A percentile compares a stretch with the other conserved stretches of the same genome.
These are phyloP conservation scores for Microctenopoma stevenorrisi DNA, from an alignment of 2,797 vertebrate genomes.

Conservation along the genomic window DNA sequence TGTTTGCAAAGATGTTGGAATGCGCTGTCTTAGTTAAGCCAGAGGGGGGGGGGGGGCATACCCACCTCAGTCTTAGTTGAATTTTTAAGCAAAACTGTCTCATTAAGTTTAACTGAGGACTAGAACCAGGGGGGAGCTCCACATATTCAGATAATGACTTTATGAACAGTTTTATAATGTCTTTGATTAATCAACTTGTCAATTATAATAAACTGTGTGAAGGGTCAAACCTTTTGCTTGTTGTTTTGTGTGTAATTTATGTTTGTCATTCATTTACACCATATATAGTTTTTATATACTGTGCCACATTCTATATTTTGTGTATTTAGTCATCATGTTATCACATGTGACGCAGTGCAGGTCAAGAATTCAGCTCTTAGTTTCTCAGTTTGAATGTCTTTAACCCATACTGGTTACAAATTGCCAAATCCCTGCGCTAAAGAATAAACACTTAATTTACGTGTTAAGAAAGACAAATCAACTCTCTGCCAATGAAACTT, in stretches of 20 bases:
- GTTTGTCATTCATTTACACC: not conserved
- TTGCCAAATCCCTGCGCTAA: conserved; percentile 17
- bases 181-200: conserved; percentile 56
- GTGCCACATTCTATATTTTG: not conserved
- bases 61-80: conserved; percentile 32
- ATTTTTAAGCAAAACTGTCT: conserved; percentile 45
- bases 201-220: conserved; percentile 67
- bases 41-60: conserved; percentile 7
- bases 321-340: conserved; percentile 18
- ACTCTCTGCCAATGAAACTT: conserved; percentile 18
- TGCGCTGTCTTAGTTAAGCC: not conserved
- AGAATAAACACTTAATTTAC: conserved; percentile 19
- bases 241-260: conserved; percentile 23
- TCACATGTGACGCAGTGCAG: not conserved
- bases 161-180: conserved; percentile 33
- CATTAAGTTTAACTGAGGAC: conserved; percentile 46
- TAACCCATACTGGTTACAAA: conserved; percentile 3
- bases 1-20: conserved; percentile 10
- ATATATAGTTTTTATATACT: not conserved
- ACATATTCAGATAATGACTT: conserved; percentile 49
- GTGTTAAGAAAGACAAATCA: not conserved
- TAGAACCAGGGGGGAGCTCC: conserved; percentile 40
- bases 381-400: conserved; percentile 6
- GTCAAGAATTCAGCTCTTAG: not conserved
- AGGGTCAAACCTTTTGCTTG: conserved; percentile 15